Percentiles rank a stretch among this genome's conserved stretches.
Conservation (phyloP, 2,113 vertebrate genomes). For the Mastomys coucha region DNA sequence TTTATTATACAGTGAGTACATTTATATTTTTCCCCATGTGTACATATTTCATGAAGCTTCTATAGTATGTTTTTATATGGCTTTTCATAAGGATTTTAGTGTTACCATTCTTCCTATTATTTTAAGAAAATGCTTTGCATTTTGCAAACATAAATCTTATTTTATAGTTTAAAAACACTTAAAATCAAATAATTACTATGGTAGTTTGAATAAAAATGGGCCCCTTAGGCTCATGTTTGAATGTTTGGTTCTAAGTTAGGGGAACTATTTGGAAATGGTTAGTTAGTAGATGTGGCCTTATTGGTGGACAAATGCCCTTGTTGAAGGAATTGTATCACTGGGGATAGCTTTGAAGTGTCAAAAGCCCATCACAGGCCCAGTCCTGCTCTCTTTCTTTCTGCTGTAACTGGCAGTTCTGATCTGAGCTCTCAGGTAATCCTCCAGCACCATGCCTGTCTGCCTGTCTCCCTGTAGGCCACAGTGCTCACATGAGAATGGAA, state of each 20-base stretch:
- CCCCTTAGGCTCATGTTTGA: background rate
- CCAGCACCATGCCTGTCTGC: background rate
- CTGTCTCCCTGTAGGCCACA: background rate
- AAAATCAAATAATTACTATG: background rate
- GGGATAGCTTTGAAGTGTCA: no score
- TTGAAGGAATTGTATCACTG: no score
- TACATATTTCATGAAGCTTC: background rate
- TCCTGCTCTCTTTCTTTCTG: background rate
- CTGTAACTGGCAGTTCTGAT: background rate
- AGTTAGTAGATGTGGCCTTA: background rate
- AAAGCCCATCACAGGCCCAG: background rate
- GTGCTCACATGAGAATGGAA: background rate
- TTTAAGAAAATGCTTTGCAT: constrained; percentile 11
- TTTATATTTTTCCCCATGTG: background rate
- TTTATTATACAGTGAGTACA: background rate
- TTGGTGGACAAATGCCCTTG: background rate
- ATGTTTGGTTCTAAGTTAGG: background rate
- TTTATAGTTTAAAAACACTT: background rate
- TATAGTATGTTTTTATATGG: background rate
- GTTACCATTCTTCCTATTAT: background rate
- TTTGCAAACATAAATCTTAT: background rate
- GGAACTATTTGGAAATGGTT: background rate
- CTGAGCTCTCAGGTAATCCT: background rate
- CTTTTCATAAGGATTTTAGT: background rate
- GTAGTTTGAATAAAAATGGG: background rate